These are phyloP conservation scores for Gymnopithys bicolor DNA, from an alignment of 2,797 vertebrate species.

Conservation along the genomic window DNA sequence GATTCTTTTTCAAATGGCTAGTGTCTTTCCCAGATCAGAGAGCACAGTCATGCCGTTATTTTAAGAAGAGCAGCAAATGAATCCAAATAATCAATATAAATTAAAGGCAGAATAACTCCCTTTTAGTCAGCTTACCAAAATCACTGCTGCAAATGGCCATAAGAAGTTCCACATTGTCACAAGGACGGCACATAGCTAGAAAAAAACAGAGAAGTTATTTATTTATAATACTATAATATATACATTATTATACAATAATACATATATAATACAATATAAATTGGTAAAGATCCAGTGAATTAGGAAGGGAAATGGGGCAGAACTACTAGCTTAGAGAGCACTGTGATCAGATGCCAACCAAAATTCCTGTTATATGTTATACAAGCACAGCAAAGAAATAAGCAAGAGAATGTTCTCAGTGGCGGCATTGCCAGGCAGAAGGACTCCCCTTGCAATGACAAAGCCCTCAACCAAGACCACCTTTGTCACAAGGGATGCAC, in stretches of 20 bases:
- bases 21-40: neutral
- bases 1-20: neutral
- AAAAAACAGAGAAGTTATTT: neutral
- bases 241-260: neutral
- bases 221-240: accelerated
- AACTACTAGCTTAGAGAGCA: neutral
- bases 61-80: neutral
- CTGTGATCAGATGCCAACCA: neutral
- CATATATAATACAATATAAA: neutral
- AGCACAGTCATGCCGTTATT: neutral
- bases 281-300: neutral
- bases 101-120: neutral
- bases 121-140: slow-evolving; percentile 77
- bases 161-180: slow-evolving; percentile 81
- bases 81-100: neutral
- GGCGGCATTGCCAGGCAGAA: neutral
- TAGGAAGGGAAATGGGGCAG: neutral
- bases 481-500: neutral
- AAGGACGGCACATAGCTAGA: slow-evolving; percentile 81
- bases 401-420: neutral
- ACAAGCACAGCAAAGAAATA: neutral
- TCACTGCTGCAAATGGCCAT: slow-evolving; percentile 86
- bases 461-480: neutral
- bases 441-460: neutral
- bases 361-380: neutral